Base-by-base conservation (phyloP, 1,140 invertebrate species). In the Semibalanus balanoides region DNA sequence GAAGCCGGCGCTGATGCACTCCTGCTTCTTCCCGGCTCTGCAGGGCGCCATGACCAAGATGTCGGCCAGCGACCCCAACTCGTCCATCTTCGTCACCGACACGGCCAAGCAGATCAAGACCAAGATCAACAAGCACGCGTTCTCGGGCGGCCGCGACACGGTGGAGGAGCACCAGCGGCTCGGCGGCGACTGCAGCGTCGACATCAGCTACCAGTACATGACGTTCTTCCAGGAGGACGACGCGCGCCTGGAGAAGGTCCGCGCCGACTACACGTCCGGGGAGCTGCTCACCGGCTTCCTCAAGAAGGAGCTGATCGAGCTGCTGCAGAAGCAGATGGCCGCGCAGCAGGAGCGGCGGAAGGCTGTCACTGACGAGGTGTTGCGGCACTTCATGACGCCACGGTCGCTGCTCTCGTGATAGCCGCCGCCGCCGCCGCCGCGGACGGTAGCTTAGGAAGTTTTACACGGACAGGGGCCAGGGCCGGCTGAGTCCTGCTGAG, bases 111-210 rank as follows among this genome's bases (percentile, higher is more conserved):
- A 99, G 85, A 95, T 99, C 75, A 99, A 98, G 84, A 97, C 93
- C 83, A 99, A 98, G 91, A 91, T 96, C 64, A 99, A 99, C 82
- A 99, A 98, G 86, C 94, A 98, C 85, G 98, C 97, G 31, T 99
- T 99, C 86, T 98, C 96, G 75, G 98, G 98, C 35, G 98, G 98
- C 31, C 92, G 91, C 81, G 87, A 90, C 25, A 97, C 95, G 0
- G 85, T 97, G 0, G 97, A 99, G 84, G 93, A 98, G 83, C 98
- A 99, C 82, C 85, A 92, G 79, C 85, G 90, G 82, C 84, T 91
- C 73, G 97, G 98, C 51, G 98, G 97, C 5, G 93, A 99, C 84
- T 97, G 96, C 83, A 92, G 95, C 79, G 88, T 99, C 5, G 98
- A 99, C 86, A 92, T 96, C 75, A 92, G 96, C 0, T 99, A 90